These are phyloP conservation scores for Ramphastos sulfuratus DNA, from an alignment of 2,113 vertebrate species.

Conservation along the genomic window DNA sequence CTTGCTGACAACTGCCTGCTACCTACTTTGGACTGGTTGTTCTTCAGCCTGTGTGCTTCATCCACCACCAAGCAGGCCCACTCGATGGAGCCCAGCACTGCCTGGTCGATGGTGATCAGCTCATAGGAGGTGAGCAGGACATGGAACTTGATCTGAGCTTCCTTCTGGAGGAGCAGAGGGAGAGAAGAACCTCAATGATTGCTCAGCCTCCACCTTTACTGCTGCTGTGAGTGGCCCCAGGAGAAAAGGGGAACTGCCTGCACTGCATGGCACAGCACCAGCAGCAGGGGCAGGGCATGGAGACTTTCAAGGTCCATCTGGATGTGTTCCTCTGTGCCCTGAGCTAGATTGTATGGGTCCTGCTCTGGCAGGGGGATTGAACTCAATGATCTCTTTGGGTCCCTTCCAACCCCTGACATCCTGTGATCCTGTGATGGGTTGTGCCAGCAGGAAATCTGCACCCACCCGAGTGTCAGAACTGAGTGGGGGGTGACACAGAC, in stretches of 20 bases:
- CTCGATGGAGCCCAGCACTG: constrained; percentile 91
- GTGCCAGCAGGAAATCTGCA: not conserved
- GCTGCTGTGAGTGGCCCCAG: not conserved
- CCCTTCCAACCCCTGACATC: too few relatives aligned
- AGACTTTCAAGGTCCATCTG: too few relatives aligned
- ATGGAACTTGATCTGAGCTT: constrained; percentile 95
- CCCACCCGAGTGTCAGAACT: fast-evolving
- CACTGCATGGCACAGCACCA: not conserved
- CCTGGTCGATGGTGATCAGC: constrained; percentile 97
- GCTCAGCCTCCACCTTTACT: not conserved
- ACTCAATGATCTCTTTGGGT: too few relatives aligned
- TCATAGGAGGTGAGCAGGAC: constrained; percentile 97
- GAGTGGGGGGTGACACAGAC: not conserved
- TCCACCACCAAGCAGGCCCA: constrained; percentile 98
- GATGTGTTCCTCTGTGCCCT: too few relatives aligned
- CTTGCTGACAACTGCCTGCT: not conserved
- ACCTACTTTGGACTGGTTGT: constrained; percentile 97
- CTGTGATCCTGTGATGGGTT: not conserved
- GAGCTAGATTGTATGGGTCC: too few relatives aligned
- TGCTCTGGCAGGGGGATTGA: too few relatives aligned
- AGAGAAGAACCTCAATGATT: not conserved
- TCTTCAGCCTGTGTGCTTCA: constrained; percentile 96
- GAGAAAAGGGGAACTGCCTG: not conserved
- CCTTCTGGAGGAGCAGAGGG: constrained; percentile 82
- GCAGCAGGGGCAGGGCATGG: not conserved